Conservation (phyloP, 53 echinoderm and acorn worm species). For the Holothuria leucospilota region DNA sequence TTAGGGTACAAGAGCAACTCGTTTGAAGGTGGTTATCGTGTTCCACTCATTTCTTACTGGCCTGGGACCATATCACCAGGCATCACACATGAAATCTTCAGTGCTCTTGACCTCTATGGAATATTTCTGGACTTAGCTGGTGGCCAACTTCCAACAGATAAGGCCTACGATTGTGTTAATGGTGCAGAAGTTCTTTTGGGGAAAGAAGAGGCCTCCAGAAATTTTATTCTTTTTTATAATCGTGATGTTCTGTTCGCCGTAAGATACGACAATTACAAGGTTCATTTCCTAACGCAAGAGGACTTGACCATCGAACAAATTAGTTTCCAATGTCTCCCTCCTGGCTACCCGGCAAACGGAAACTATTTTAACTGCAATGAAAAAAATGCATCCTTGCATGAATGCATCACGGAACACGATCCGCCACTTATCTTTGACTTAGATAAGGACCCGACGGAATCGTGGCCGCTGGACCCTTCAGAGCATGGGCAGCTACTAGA, state of each 20-base stretch:
- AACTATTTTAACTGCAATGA: constrained; percentile 52
- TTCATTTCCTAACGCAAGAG: constrained; percentile 76
- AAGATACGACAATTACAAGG: constrained; percentile 73
- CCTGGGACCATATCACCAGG: constrained; percentile 76
- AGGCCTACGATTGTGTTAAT: constrained; percentile 72
- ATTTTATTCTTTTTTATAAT: constrained; percentile 78
- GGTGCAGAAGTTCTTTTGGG: constrained; percentile 68
- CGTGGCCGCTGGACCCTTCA: constrained; percentile 27
- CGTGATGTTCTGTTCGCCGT: constrained; percentile 79
- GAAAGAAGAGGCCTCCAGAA: constrained; percentile 50
- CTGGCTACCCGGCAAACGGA: constrained; percentile 44
- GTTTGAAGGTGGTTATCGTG: constrained; percentile 91
- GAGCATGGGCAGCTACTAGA: constrained; percentile 16
- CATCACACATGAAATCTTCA: constrained; percentile 70
- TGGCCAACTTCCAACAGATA: constrained; percentile 66
- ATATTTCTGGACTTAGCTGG: constrained; percentile 79
- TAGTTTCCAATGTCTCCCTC: constrained; percentile 22
- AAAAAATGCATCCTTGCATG: constrained; percentile 43
- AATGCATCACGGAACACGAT: not conserved
- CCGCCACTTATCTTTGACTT: constrained; percentile 68
- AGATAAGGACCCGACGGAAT: constrained; percentile 72
- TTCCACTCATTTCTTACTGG: constrained; percentile 94
- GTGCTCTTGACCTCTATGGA: constrained; percentile 81
- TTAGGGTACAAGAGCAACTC: constrained; percentile 74
- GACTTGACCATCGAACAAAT: constrained; percentile 22